Evolutionary conservation across 1,140 invertebrate species (phyloP).

Genomic region (Psilanteris sp.): DNA sequence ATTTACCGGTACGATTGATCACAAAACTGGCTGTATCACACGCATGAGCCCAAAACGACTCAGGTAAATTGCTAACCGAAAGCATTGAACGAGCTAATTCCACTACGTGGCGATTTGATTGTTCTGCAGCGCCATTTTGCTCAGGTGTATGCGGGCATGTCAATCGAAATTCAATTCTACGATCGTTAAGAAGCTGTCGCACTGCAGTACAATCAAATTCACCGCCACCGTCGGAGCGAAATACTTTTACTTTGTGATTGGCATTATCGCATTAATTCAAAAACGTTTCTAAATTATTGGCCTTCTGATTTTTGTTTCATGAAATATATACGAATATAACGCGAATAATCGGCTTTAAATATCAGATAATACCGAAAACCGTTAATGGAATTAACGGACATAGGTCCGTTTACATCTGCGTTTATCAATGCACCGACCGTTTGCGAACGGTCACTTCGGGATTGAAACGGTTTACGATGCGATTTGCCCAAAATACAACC

Average conservation of each 20-base stretch:
- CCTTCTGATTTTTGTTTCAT: conserved; percentile 32
- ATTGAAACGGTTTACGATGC: conserved; percentile 12
- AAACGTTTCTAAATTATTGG: neutral
- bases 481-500: conserved; percentile 22
- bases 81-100: conserved; percentile 39
- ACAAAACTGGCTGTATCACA: conserved; percentile 12
- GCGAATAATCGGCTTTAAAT: conserved; percentile 21
- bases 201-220: conserved; percentile 19
- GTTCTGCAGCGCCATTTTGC: conserved; percentile 35
- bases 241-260: conserved; percentile 10
- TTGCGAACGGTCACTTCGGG: conserved; percentile 15
- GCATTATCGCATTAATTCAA: conserved; percentile 15
- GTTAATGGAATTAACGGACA: too few relatives aligned
- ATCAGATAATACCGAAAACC: conserved; percentile 6
- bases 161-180: conserved; percentile 8
- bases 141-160: conserved; percentile 14
- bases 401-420: conserved; percentile 21
- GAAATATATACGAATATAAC: conserved; percentile 16
- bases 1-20: conserved; percentile 34
- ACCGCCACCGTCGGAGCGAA: conserved; percentile 13
- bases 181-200: conserved; percentile 1
- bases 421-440: conserved; percentile 13
- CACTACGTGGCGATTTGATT: conserved; percentile 22
- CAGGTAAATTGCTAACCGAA: conserved; percentile 2
- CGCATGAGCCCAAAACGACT: conserved; percentile 23